Base-by-base conservation (phyloP, 1,140 invertebrate species). In the Heliconius eleuchia region DNA sequence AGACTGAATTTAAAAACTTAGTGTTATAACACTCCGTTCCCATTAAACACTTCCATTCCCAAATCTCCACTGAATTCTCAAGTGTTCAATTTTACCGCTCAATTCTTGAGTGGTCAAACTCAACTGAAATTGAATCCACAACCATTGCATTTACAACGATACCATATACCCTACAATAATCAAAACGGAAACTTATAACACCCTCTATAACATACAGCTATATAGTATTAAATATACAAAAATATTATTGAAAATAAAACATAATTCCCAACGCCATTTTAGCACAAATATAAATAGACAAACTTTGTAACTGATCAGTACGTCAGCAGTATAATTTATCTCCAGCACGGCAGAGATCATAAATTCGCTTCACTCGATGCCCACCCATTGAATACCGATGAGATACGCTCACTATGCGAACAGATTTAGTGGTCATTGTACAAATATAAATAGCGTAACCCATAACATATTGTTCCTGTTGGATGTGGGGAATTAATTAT, bases 341-440 rank as follows among this genome's bases (percentile, higher is more conserved):
- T 73, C 19, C 30, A 79, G 30, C 76, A 71, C 75, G 79, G 75
- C 79, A 77, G 57, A 77, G 74, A 80, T 80, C 79, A 80, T 80
- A 80, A 80, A 80, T 80, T 80, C 71, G 50, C 75, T 76, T 70
- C 79, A 77, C 66, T 80, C 57, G 60, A 75, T 79, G 52, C 75
- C 55, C 52, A 76, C 52, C 71, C 72, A 77, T 77, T 71, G 79
- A 76, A 80, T 74, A 76, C 79, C 71, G 73, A 80, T 80, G 79
- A 80, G 79, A 30, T 77, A 80, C 73, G 79, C 52, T 80, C 77
- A 74, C 72, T 73, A 80, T 80, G 57, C 34, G 73, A 75, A 72
- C 73, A 75, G 78, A 79, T 79, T 71, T 75, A 75, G 73, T 75
- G 50, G 73, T 71, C 73, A 70, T 79, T 79, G 73, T 71, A 39